Conservation (phyloP, 2,888 invertebrate species). For the Sthenelais limicola region DNA sequence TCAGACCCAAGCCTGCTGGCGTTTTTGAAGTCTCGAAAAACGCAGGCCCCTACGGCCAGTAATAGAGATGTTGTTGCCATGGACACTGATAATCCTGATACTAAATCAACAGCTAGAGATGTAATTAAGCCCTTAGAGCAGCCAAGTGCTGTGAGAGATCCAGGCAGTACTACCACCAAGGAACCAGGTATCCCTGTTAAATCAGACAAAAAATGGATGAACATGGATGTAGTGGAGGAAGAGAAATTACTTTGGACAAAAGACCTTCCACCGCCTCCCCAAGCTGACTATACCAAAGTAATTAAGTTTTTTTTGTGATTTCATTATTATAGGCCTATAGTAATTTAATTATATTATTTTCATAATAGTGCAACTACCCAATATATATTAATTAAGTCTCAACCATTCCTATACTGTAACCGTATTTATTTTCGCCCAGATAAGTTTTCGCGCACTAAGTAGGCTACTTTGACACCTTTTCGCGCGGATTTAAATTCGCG, state of each 20-base stretch:
- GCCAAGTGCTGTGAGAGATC: neutral
- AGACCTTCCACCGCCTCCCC: constrained; percentile 74
- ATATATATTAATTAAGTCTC: no score
- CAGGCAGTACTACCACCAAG: constrained; percentile 3
- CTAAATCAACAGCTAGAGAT: neutral
- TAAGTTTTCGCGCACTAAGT: no score
- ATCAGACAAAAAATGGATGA: constrained; percentile 79
- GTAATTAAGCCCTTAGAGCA: neutral
- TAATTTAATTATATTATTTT: no score
- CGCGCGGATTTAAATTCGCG: no score
- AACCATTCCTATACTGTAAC: no score
- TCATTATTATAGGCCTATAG: no score
- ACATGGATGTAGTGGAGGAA: constrained; percentile 88
- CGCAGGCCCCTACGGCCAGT: neutral
- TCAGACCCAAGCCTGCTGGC: constrained; percentile 80
- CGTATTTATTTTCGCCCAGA: no score
- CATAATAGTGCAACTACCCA: no score
- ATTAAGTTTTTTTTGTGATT: no score
- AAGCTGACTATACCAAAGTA: constrained; percentile 51
- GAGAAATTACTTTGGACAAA: constrained; percentile 93
- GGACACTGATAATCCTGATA: neutral
- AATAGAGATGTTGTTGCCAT: neutral
- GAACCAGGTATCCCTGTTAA: constrained; percentile 67
- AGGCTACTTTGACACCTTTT: no score
- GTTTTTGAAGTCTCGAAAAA: constrained; percentile 75